Conservation (phyloP, 1,140 invertebrate genomes). For the Octopus bimaculoides region DNA sequence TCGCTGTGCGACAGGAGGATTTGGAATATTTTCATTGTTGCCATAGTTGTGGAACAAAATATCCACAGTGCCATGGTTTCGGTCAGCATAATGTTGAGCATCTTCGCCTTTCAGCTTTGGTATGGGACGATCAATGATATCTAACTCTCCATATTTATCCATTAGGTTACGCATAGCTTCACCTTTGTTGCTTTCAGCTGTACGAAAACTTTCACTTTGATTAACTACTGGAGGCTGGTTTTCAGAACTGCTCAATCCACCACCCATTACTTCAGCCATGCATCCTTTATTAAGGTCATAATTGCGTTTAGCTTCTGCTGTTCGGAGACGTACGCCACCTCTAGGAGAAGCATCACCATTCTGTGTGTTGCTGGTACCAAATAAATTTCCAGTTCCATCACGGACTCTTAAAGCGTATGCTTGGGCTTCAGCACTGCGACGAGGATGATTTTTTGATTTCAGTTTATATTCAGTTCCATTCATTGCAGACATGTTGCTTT, state of each 20-base stretch:
- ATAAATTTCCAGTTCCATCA: conserved; percentile 42
- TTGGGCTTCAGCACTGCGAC: conserved; percentile 29
- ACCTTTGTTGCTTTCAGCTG: conserved; percentile 42
- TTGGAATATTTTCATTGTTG: conserved; percentile 24
- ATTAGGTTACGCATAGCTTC: conserved; percentile 47
- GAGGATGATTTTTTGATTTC: background rate
- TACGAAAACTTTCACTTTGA: conserved; percentile 37
- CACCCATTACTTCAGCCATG: conserved; percentile 45
- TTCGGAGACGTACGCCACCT: conserved; percentile 29
- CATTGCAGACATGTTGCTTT: background rate
- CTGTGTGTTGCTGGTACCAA: conserved; percentile 37
- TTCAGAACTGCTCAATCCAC: conserved; percentile 39
- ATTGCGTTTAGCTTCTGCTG: conserved; percentile 34
- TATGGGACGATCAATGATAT: conserved; percentile 18
- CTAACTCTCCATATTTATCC: conserved; percentile 46
- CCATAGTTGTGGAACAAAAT: conserved; percentile 45
- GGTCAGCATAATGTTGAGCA: conserved; percentile 46
- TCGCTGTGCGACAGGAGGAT: conserved; percentile 33
- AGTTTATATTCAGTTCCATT: conserved; percentile 1
- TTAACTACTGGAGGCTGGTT: conserved; percentile 40
- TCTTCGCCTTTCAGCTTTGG: conserved; percentile 44
- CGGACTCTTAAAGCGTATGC: conserved; percentile 37
- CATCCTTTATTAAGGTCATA: conserved; percentile 41
- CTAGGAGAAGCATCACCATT: conserved; percentile 28
- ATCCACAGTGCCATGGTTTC: conserved; percentile 44